These are phyloP conservation scores for Ceyx cyanopectus DNA, from an alignment of 2,113 vertebrate genomes.

Conservation along the genomic window DNA sequence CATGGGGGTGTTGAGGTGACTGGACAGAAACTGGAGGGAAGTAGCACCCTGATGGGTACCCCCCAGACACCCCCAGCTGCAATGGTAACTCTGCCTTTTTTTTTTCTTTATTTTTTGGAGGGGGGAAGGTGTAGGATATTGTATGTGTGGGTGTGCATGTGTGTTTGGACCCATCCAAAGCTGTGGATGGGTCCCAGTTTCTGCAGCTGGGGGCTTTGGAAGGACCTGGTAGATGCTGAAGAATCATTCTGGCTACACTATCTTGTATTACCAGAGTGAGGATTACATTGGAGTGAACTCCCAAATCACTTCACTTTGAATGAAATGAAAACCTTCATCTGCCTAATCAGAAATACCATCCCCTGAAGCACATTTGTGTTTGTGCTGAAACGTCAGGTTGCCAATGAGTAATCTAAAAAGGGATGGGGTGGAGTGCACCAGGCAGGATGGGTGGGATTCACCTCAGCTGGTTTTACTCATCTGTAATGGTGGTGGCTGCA, in stretches of 20 bases:
- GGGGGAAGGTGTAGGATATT: not conserved
- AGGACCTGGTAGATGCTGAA: not conserved
- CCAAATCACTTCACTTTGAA: not conserved
- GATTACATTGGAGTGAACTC: not conserved
- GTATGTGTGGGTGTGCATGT: not conserved
- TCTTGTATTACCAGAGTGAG: not conserved
- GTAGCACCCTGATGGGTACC: not conserved
- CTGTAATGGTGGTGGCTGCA: not conserved
- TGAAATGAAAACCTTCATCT: conserved; percentile 5
- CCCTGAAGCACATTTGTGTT: not conserved
- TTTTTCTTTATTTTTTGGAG: not conserved
- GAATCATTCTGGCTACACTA: not conserved
- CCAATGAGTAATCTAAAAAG: not conserved
- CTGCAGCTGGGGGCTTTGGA: not conserved
- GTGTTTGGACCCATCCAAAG: not conserved
- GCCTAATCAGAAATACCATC: not conserved
- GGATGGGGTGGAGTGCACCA: not conserved
- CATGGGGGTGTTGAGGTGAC: not conserved
- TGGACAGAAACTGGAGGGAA: not conserved
- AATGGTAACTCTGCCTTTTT: not conserved
- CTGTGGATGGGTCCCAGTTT: not conserved
- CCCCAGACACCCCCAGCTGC: not conserved
- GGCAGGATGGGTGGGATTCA: not conserved
- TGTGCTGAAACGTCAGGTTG: not conserved
- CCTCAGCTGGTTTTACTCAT: not conserved